A percentile compares a stretch with the other conserved stretches of the same genome.
Evolutionary conservation across 2,797 vertebrate genomes (phyloP).

Genomic region (Ataeniobius toweri): DNA sequence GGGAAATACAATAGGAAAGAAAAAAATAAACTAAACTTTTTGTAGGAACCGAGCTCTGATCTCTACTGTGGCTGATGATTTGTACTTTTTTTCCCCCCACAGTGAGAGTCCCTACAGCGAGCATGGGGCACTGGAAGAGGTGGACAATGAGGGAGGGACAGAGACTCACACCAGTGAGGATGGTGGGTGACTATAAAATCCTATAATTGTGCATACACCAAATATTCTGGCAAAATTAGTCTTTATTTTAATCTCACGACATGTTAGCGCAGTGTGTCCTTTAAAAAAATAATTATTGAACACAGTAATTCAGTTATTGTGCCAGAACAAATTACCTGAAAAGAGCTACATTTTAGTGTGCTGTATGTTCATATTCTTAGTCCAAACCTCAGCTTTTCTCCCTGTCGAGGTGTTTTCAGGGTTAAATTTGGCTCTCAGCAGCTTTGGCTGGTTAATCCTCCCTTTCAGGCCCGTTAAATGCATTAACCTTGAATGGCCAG

Average conservation of each 20-base stretch:
- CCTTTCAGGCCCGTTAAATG: slow-evolving; percentile 62
- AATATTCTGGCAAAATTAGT: not conserved
- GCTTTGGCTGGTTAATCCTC: slow-evolving; percentile 61
- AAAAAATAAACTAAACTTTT: not conserved
- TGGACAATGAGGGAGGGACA: slow-evolving; percentile 91
- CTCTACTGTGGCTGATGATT: slow-evolving; percentile 18
- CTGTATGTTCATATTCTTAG: not conserved
- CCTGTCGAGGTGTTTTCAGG: slow-evolving; percentile 1
- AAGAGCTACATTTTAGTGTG: not conserved
- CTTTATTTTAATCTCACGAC: not conserved
- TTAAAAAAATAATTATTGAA: not conserved
- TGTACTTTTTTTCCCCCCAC: slow-evolving; percentile 32
- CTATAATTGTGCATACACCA: not conserved
- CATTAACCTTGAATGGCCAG: slow-evolving; percentile 56
- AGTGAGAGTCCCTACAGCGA: slow-evolving; percentile 98
- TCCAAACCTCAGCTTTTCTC: not conserved
- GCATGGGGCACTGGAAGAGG: slow-evolving; percentile 93
- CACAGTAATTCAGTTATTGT: not conserved
- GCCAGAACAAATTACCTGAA: not conserved
- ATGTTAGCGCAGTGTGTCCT: not conserved
- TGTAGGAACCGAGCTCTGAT: slow-evolving; percentile 6
- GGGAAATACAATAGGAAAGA: not conserved
- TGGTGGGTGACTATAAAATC: slow-evolving; percentile 77
- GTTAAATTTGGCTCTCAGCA: slow-evolving; percentile 51
- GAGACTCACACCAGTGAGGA: slow-evolving; percentile 98